Conservation (phyloP, 2,888 invertebrate genomes). For the Panorpa germanica region DNA sequence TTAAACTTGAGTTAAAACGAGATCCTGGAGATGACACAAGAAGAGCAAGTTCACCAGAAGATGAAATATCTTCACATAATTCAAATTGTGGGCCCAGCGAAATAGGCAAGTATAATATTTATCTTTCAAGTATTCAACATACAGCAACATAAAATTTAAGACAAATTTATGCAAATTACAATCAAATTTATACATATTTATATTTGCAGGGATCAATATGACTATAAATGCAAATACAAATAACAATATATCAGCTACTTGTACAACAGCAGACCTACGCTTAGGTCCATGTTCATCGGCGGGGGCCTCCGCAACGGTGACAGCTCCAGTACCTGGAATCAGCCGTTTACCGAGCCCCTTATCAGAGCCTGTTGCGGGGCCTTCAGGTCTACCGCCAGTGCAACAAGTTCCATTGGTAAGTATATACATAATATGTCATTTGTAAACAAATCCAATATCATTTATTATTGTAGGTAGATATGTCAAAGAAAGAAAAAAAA, state of each 20-base stretch:
- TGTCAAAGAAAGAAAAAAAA: too few species aligned
- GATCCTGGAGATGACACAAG: slow-evolving; percentile 32
- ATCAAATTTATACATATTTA: slow-evolving; percentile 1
- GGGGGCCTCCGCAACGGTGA: slow-evolving; percentile 13
- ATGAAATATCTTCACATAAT: slow-evolving; percentile 33
- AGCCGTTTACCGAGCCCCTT: slow-evolving; percentile 38
- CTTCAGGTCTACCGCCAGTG: slow-evolving; percentile 70
- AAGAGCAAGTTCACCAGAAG: slow-evolving; percentile 35
- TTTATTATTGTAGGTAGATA: too few species aligned
- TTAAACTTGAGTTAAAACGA: too few species aligned
- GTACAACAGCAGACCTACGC: slow-evolving; percentile 21
- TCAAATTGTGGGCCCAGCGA: slow-evolving; percentile 34
- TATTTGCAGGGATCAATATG: slow-evolving; percentile 36
- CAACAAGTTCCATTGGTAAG: slow-evolving; percentile 79
- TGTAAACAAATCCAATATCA: neutral
- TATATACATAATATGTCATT: slow-evolving; percentile 14
- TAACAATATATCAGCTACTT: slow-evolving; percentile 25
- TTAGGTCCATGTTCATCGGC: slow-evolving; percentile 14
- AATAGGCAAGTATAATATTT: slow-evolving; percentile 25
- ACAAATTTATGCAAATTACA: neutral
- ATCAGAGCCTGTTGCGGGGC: slow-evolving; percentile 55
- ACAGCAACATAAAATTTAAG: neutral
- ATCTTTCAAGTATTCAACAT: neutral
- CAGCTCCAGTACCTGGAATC: slow-evolving; percentile 5
- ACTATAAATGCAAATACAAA: slow-evolving; percentile 31